Evolutionary conservation across 1,140 invertebrate species (phyloP), one percentile per base, ranked within the genome.

Genomic region (Pogonomyrmex barbatus): DNA sequence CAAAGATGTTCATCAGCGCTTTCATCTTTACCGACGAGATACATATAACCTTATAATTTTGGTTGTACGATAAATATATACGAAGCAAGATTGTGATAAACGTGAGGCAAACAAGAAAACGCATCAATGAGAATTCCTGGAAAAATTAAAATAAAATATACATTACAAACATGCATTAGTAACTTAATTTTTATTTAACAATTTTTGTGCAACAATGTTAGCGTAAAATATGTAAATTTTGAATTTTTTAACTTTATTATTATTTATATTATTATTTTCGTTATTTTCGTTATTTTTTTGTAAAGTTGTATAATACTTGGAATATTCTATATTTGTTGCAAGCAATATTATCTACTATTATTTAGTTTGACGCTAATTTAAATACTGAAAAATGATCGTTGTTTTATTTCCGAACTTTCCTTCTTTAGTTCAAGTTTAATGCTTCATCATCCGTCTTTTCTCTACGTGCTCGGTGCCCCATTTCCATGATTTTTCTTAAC

Each of bases 401-500:
- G 24, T 52, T 14, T 42, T 84, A 42, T n/a, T 33, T 2, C 3
- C 47, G 30, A 77, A 45, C 2, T 17, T 79, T 67, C 45, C 24
- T 45, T 68, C 36, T 45, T 42, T 17, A 17, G 42, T 58, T 10
- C 17, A 33, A 63, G n/a, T 83, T 76, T 36, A 24, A 56, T 39
- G 50, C 39, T 58, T 4, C 45, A n/a, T 86, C 63, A 68, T 77
- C 24, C 54, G 54, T 60, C 24, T 54, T 42, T 9, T 63, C 30
- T 62, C 24, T 30, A 36, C 5, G 39, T 24, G 24, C 50, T 82
- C 54, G 77, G 42, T 54, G 56, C 47, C 42, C 50, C 30, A 75
- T 83, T 73, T 73, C 47, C 78, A 56, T 84, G 63, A 87, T 83
- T 87, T 87, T 84, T 75, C 79, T 71, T 62, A 50, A 83, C 79